These are phyloP conservation scores for Scleropages formosus DNA, from an alignment of 2,797 vertebrate species.

Conservation along the genomic window DNA sequence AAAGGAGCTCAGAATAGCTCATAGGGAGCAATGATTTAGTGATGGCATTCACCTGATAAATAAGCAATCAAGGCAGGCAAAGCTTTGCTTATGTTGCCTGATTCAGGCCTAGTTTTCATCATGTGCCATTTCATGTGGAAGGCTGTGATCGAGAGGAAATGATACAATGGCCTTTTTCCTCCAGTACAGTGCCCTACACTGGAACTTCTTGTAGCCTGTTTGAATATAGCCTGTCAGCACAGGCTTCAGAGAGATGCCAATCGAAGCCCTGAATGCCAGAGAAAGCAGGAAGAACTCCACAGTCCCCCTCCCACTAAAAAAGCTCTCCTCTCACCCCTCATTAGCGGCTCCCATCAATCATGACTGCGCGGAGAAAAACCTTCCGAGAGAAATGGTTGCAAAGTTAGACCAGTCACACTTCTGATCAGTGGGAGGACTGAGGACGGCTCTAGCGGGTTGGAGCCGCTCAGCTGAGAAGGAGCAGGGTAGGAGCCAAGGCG, in stretches of 20 bases:
- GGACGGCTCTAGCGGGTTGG: neutral
- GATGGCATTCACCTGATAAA: neutral
- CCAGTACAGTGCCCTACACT: neutral
- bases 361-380: neutral
- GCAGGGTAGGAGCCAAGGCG: neutral
- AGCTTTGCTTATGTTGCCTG: neutral
- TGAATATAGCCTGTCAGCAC: conserved; percentile 17
- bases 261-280: too few species aligned
- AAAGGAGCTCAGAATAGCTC: too few species aligned
- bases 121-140: neutral
- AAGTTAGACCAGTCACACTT: neutral
- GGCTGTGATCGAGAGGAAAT: neutral
- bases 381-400: conserved; percentile 1
- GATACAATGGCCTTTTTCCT: neutral
- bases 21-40: neutral
- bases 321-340: conserved; percentile 1
- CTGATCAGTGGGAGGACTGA: neutral
- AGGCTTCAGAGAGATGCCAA: conserved; percentile 6
- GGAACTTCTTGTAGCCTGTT: neutral
- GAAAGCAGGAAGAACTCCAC: too few species aligned
- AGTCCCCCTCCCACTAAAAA: neutral
- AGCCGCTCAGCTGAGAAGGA: too few species aligned
- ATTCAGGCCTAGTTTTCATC: neutral
- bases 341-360: conserved; percentile 15
- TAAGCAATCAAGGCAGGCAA: neutral